A percentile compares a stretch with the other conserved stretches of the same genome.
phyloP scores from a whole-genome alignment of 2,797 vertebrate genomes.

The Falco columbarius region DNA sequence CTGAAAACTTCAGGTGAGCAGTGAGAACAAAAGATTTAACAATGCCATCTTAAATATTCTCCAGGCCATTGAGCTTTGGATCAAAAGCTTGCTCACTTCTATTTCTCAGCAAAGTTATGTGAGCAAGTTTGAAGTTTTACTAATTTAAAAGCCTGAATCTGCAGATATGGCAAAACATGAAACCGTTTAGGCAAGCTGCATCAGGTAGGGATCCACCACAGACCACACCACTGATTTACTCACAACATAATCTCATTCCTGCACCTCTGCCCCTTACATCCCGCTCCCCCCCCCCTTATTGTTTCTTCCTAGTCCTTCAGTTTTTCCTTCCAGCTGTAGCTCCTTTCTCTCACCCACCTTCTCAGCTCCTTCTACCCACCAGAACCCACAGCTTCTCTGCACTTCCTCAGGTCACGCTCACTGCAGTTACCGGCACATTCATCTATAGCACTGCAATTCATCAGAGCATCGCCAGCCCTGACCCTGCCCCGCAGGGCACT shows the following conservation, averaged over 20 bases:
- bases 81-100: neutral
- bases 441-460: neutral
- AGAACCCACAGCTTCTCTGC: neutral
- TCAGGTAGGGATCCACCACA: neutral
- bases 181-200: neutral
- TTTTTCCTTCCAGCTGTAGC: neutral
- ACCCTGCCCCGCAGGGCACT: neutral
- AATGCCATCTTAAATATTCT: neutral
- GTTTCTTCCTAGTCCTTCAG: neutral
- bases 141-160: neutral
- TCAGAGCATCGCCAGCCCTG: neutral
- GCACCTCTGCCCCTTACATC: neutral
- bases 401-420: neutral
- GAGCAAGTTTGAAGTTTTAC: neutral
- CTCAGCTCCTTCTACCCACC: neutral
- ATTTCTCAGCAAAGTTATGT: neutral
- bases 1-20: neutral
- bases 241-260: neutral
- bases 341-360: neutral
- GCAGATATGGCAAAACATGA: neutral
- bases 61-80: neutral
- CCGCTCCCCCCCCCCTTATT: rapidly evolving
- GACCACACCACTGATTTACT: neutral
- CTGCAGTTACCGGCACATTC: rapidly evolving
- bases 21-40: neutral